phyloP scores from a whole-genome alignment of 2,113 vertebrate genomes.

The Phyllopteryx taeniolatus region DNA sequence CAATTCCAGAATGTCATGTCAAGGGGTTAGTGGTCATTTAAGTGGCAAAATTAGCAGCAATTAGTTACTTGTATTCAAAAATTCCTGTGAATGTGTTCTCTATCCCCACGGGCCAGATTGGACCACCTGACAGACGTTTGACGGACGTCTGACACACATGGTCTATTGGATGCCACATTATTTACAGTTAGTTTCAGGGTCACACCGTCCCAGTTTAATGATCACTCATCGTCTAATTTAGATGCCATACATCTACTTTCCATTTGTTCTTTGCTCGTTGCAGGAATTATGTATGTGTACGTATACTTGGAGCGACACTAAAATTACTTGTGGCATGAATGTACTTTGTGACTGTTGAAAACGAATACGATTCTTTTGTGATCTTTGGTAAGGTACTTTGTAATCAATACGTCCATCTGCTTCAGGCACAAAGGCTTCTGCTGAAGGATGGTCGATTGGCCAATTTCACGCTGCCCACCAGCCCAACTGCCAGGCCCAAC shows the following conservation, averaged over 20 bases:
- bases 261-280: too few species aligned
- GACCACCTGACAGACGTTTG: too few species aligned
- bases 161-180: not conserved
- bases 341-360: not conserved
- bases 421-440: constrained; percentile 72
- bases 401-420: not conserved
- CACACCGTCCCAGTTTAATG: not conserved
- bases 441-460: constrained; percentile 79
- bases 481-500: constrained; percentile 74
- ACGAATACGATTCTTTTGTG: not conserved
- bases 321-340: not conserved
- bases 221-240: not conserved
- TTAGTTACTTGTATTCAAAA: too few species aligned
- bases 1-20: too few species aligned
- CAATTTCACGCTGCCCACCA: constrained; percentile 70
- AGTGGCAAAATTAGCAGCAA: too few species aligned
- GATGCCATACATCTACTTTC: too few species aligned
- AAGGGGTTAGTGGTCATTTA: too few species aligned
- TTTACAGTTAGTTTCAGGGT: not conserved
- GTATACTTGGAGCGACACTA: not conserved
- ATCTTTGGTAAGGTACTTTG: not conserved
- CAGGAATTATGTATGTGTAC: not conserved
- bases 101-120: too few species aligned
- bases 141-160: too few species aligned
- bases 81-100: too few species aligned